Evolutionary conservation across 2,113 vertebrate species (phyloP).

Genomic region (Lepisosteus osseus): DNA sequence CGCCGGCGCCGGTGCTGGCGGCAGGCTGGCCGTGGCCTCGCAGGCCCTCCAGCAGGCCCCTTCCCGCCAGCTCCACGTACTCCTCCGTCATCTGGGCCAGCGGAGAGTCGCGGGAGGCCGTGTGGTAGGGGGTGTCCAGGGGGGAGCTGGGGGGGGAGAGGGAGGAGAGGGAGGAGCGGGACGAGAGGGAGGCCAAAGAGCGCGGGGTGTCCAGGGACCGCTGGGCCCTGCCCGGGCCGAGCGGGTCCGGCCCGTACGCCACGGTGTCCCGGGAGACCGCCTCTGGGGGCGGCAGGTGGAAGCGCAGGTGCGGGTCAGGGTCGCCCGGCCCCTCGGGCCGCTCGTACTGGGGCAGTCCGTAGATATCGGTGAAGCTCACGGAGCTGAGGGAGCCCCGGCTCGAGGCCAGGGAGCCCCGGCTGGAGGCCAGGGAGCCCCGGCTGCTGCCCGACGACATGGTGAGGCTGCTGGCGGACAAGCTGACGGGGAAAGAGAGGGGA

Average conservation of each 20-base stretch:
- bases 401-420: constrained; percentile 87
- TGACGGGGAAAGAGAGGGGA: constrained; percentile 42
- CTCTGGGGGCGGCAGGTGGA: constrained; percentile 78
- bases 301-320: constrained; percentile 76
- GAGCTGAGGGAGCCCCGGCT: constrained; percentile 95
- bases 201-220: constrained; percentile 87
- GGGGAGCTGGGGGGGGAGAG: constrained; percentile 93
- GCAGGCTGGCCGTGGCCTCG: constrained; percentile 61
- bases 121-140: constrained; percentile 88
- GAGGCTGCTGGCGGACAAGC: constrained; percentile 90
- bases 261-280: constrained; percentile 65
- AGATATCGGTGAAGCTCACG: constrained; percentile 95
- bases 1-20: constrained; percentile 39
- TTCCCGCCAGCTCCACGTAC: constrained; percentile 83
- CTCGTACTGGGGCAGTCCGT: constrained; percentile 89
- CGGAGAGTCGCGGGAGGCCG: constrained; percentile 82
- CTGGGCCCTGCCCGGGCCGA: constrained; percentile 67
- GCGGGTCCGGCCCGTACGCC: constrained; percentile 57
- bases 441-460: constrained; percentile 95
- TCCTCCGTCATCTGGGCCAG: constrained; percentile 84
- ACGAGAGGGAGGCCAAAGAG: constrained; percentile 89
- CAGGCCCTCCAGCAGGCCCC: constrained; percentile 78
- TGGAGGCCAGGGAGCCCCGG: constrained; percentile 89
- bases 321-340: constrained; percentile 71
- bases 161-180: constrained; percentile 90